Percentiles rank a stretch among this genome's conserved stretches.
These are phyloP conservation scores for Cybosia mesomella DNA, from an alignment of 2,888 invertebrate genomes.

Conservation along the genomic window DNA sequence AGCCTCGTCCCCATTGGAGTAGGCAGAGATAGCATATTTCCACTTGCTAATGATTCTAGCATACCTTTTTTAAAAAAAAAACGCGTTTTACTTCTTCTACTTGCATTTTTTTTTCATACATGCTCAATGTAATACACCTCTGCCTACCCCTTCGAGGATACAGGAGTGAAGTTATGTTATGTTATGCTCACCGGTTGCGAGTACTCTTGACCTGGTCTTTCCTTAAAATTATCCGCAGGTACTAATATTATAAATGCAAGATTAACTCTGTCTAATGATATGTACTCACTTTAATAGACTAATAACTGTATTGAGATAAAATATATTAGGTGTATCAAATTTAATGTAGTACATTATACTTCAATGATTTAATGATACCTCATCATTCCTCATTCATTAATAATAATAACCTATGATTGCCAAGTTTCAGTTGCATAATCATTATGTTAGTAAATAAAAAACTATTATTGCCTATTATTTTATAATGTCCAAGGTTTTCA, in stretches of 20 bases:
- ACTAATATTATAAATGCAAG: too few species aligned
- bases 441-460: slow-evolving; percentile 31
- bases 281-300: not conserved
- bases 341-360: slow-evolving; percentile 2
- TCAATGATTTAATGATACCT: slow-evolving; percentile 3
- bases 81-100: too few species aligned
- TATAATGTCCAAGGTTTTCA: slow-evolving; percentile 44
- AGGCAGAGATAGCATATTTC: too few species aligned
- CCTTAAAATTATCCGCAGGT: not conserved
- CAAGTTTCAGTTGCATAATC: slow-evolving; percentile 43
- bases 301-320: not conserved
- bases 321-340: not conserved
- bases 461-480: slow-evolving; percentile 40
- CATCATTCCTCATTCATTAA: slow-evolving; percentile 10
- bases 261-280: not conserved
- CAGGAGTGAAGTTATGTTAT: too few species aligned
- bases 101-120: too few species aligned
- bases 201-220: too few species aligned
- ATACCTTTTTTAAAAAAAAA: too few species aligned
- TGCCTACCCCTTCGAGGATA: too few species aligned
- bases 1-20: too few species aligned
- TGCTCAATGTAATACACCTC: too few species aligned
- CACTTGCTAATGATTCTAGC: too few species aligned
- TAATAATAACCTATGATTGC: slow-evolving; percentile 33
- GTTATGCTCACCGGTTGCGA: too few species aligned